A percentile compares a stretch with the other conserved stretches of the same genome.
phyloP scores from a whole-genome alignment of 2,888 invertebrate species.

The Thecophora atra region DNA sequence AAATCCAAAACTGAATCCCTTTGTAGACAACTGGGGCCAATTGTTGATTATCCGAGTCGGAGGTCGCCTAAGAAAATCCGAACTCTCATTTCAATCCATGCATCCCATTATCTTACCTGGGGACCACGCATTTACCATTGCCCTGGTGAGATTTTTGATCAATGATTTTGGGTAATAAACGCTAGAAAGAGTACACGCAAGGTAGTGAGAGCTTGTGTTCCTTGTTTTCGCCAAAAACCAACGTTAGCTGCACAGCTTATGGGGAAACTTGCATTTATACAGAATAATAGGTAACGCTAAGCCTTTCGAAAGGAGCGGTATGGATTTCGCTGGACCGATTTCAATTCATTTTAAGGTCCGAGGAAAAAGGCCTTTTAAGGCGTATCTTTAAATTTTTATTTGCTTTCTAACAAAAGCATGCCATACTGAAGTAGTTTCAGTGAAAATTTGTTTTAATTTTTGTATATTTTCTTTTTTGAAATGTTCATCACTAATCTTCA shows the following conservation, averaged over 20 bases:
- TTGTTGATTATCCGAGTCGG: conserved; percentile 48
- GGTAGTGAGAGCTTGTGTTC: conserved; percentile 5
- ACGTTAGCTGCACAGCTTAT: background rate
- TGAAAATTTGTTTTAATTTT: background rate
- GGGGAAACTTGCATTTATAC: background rate
- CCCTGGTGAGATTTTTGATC: conserved; percentile 32
- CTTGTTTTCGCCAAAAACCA: conserved; percentile 21
- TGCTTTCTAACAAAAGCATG: conserved; percentile 42
- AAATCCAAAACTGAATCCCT: conserved; percentile 40
- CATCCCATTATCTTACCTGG: conserved; percentile 49
- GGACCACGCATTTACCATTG: conserved; percentile 11
- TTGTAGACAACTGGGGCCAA: conserved; percentile 37
- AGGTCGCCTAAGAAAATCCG: conserved; percentile 47
- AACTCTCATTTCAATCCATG: conserved; percentile 40
- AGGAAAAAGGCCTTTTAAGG: conserved; percentile 35
- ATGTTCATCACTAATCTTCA: background rate
- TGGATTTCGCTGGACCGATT: conserved; percentile 39
- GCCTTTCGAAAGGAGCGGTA: conserved; percentile 27
- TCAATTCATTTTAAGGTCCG: conserved; percentile 25
- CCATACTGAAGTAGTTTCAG: conserved; percentile 42
- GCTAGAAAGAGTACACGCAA: conserved; percentile 30
- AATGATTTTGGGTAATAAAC: conserved; percentile 34
- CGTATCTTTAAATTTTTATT: conserved; percentile 39
- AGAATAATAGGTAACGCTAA: background rate
- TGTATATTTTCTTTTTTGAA: background rate